Evolutionary conservation across 1,140 invertebrate species (phyloP).

Genomic region (Drosophila truncata): DNA sequence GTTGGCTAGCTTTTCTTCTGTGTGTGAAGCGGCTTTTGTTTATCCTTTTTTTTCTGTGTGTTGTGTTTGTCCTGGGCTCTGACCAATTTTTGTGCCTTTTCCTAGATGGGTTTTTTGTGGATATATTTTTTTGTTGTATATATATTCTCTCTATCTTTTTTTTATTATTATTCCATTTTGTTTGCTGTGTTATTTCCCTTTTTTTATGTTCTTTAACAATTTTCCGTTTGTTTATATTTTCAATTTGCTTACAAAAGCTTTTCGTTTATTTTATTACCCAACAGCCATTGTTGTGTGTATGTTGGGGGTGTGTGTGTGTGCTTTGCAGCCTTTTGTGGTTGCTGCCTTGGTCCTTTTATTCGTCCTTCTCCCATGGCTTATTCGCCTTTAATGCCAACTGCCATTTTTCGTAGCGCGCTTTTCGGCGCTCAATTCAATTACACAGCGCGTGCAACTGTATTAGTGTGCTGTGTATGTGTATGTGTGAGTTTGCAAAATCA

Average conservation of each 20-base stretch:
- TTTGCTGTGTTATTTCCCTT: constrained; percentile 36
- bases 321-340: constrained; percentile 63
- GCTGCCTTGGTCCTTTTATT: constrained; percentile 27
- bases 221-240: constrained; percentile 84
- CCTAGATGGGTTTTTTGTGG: constrained; percentile 36
- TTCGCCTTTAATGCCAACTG: constrained; percentile 31
- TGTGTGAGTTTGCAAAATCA: constrained; percentile 65
- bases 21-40: constrained; percentile 51
- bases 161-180: constrained; percentile 41
- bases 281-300: constrained; percentile 62
- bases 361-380: constrained; percentile 10
- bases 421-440: constrained; percentile 79
- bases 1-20: constrained; percentile 38
- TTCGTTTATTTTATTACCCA: constrained; percentile 82
- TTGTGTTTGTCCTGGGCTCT: constrained; percentile 48
- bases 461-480: constrained; percentile 4
- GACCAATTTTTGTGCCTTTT: constrained; percentile 60
- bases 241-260: constrained; percentile 84
- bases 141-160: constrained; percentile 33
- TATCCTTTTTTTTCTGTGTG: constrained; percentile 32
- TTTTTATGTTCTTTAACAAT: constrained; percentile 64
- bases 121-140: constrained; percentile 6
- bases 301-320: constrained; percentile 10
- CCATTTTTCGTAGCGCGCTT: constrained; percentile 65
- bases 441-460: constrained; percentile 42